phyloP scores from a whole-genome alignment of 37 sponge, comb jelly and placozoan genomes.

The Lycopodina hypogea region DNA sequence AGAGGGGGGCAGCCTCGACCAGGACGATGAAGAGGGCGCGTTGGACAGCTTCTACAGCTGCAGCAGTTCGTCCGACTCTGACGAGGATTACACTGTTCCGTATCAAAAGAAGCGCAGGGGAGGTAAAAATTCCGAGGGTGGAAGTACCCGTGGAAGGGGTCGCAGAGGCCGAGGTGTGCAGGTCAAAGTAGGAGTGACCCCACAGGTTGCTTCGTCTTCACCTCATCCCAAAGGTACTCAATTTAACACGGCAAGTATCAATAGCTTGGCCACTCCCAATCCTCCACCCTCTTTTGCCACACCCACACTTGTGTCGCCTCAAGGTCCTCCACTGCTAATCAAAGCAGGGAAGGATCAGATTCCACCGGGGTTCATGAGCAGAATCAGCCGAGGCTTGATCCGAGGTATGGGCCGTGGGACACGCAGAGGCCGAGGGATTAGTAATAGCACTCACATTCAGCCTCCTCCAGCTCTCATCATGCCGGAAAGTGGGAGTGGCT shows the following conservation, averaged over 20 bases:
- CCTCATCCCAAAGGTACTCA: no score
- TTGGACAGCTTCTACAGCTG: slow-evolving; percentile 13
- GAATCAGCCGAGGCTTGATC: no score
- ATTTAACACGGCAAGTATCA: no score
- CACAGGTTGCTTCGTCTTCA: not conserved
- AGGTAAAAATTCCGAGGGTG: not conserved
- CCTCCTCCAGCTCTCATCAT: slow-evolving; percentile 19
- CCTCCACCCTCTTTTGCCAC: no score
- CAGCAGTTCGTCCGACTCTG: slow-evolving; percentile 32
- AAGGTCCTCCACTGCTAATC: no score
- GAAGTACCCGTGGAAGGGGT: not conserved
- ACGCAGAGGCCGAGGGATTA: not conserved
- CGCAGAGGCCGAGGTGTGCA: not conserved
- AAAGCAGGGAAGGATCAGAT: no score
- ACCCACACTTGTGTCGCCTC: no score
- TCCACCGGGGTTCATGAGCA: no score
- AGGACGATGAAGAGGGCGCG: not conserved
- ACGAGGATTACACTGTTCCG: slow-evolving; percentile 31
- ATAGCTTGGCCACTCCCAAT: no score
- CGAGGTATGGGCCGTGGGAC: not conserved
- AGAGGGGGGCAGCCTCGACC: no score
- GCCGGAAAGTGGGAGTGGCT: not conserved
- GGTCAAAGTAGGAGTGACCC: not conserved
- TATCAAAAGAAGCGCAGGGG: slow-evolving; percentile 15
- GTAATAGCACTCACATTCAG: slow-evolving; percentile 8